Percentiles rank a stretch among this genome's conserved stretches.
Conservation (phyloP, 2,888 invertebrate genomes). For the Ceriagrion tenellum region DNA sequence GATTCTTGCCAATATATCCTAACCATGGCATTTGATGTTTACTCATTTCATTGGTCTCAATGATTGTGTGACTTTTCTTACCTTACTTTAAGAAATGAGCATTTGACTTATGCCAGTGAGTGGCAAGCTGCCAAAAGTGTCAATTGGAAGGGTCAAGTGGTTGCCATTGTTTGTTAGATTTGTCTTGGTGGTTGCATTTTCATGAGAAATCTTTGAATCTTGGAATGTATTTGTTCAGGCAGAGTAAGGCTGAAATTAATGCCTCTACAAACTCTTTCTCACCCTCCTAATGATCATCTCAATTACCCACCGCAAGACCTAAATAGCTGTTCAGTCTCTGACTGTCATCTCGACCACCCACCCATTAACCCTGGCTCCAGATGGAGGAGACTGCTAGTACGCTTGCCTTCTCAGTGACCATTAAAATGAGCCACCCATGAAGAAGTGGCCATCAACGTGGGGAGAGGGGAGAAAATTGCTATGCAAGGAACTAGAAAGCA, state of each 20-base stretch:
- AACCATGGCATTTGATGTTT: constrained; percentile 53
- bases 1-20: constrained; percentile 52
- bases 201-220: constrained; percentile 29
- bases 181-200: constrained; percentile 19
- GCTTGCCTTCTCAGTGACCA: constrained; percentile 59
- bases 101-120: constrained; percentile 43
- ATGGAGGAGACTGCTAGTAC: constrained; percentile 55
- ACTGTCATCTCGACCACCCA: constrained; percentile 34
- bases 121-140: constrained; percentile 48
- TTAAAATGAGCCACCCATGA: constrained; percentile 48
- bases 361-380: constrained; percentile 60
- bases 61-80: constrained; percentile 61
- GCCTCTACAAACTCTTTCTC: constrained; percentile 43
- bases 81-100: constrained; percentile 25
- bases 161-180: constrained; percentile 24
- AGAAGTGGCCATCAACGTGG: constrained; percentile 44
- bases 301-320: constrained; percentile 61
- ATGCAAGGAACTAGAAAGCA: constrained; percentile 64
- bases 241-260: constrained; percentile 48
- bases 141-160: constrained; percentile 54
- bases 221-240: constrained; percentile 33
- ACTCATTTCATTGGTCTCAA: constrained; percentile 62
- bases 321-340: constrained; percentile 40
- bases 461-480: constrained; percentile 63
- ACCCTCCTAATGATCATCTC: constrained; percentile 46